Base-by-base conservation (phyloP, 2,113 vertebrate species). In the Dissostichus mawsoni region DNA sequence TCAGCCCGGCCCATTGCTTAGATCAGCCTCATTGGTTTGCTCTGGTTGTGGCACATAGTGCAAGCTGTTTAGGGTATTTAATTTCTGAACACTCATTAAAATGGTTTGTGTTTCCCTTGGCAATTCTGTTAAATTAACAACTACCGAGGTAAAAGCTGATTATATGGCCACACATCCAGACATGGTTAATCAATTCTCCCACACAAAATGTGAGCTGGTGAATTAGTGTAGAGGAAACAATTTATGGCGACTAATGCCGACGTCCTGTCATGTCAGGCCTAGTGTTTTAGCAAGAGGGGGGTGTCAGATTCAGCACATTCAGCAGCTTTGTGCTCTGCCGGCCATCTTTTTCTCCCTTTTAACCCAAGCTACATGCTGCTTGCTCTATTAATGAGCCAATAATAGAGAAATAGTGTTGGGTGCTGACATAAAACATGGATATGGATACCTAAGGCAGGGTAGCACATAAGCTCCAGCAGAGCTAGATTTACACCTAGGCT, bases 381-480 rank as follows among this genome's bases (percentile, higher is more conserved):
- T 76, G 77, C 85, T 82, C 95, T 96, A 96, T 98, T 97, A 97
- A 97, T 95, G 95, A 95, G 94, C 93, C 94, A 92, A 93, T 96
- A 95, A 96, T 97, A 95, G 96, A 96, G 95, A 96, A 96, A 95
- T 95, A 94, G 91, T 93, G 92, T 94, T 94, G 88, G 89, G 91
- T 89, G 91, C 93, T 91, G 92, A 93, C 94, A 93, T 95, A 95
- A 96, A 96, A 92, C 94, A 93, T 81, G 76, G 90, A 91, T 91
- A 89, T 92, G 91, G 85, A 92, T 83, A 93, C 94, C 95, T 89
- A 92, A 94, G 94, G 87, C 88, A 79, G 85, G 83, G 83, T 87
- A 76, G 84, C 92, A 92, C 88, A 93, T 92, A 93, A 87, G 84
- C 91, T 91, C 86, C 87, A 89, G 55, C 81, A 83, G 91, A 92